Evolutionary conservation across 1,140 invertebrate genomes (phyloP).

Genomic region (Gerris buenoi): DNA sequence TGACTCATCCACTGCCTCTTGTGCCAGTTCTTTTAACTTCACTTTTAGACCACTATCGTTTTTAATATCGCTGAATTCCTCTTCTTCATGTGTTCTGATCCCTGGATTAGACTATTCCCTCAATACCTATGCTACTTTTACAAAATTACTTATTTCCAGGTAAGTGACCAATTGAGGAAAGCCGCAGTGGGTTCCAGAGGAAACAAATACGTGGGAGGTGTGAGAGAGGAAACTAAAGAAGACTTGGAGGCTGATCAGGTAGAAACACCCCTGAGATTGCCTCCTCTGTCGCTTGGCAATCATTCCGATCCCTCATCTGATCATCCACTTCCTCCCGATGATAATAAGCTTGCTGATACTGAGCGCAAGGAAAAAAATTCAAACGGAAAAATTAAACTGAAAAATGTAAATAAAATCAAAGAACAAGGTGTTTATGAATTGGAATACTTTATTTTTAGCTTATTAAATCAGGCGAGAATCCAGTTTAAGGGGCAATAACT

Average conservation of each 20-base stretch:
- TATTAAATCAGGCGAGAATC: no score
- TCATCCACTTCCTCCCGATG: no score
- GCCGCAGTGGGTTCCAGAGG: slow-evolving; percentile 57
- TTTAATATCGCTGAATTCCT: no score
- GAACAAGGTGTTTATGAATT: not conserved
- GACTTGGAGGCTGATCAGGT: not conserved
- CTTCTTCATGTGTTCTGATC: no score
- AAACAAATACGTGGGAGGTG: slow-evolving; percentile 53
- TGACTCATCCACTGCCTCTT: no score
- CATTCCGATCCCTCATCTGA: no score
- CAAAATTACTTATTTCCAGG: slow-evolving; percentile 10
- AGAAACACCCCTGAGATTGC: not conserved
- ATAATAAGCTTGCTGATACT: not conserved
- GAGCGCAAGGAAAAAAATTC: not conserved
- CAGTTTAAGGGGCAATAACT: no score
- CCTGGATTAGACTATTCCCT: no score
- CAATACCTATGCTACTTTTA: not conserved
- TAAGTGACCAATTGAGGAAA: slow-evolving; percentile 52
- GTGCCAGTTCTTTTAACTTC: no score
- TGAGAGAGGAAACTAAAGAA: slow-evolving; percentile 17
- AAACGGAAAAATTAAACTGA: not conserved
- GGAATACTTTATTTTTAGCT: no score
- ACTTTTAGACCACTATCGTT: no score
- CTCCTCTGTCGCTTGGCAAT: not conserved
- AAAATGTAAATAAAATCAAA: not conserved